Percentiles rank a stretch among this genome's conserved stretches.
These are phyloP conservation scores for Puntigrus tetrazona DNA, from an alignment of 2,113 vertebrate species.

Conservation along the genomic window DNA sequence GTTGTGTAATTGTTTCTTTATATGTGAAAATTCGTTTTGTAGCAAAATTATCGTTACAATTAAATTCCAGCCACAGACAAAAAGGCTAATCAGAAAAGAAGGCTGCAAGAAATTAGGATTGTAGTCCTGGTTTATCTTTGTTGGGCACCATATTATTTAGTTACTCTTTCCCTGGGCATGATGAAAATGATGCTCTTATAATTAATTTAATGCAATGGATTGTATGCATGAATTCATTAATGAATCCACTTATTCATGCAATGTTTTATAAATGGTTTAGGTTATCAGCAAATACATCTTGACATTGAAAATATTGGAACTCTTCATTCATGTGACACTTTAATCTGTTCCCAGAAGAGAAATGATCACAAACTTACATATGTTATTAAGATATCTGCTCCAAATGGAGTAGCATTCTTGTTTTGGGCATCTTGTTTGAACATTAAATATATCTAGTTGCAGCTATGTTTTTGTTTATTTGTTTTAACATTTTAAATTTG, in stretches of 20 bases:
- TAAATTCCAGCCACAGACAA: no score
- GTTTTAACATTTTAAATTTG: background rate
- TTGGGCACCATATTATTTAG: slow-evolving; percentile 38
- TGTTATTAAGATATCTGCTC: no score
- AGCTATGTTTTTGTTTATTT: background rate
- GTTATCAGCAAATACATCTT: slow-evolving; percentile 39
- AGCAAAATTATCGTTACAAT: no score
- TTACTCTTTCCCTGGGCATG: background rate
- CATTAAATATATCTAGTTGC: background rate
- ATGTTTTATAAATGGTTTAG: slow-evolving; percentile 53
- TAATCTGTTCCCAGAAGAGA: slow-evolving; percentile 21
- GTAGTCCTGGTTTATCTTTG: no score
- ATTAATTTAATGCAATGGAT: slow-evolving; percentile 31
- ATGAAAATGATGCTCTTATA: background rate
- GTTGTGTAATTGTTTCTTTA: slow-evolving; percentile 43
- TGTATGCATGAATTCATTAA: slow-evolving; percentile 22
- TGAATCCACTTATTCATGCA: slow-evolving; percentile 47
- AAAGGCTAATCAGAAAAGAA: no score
- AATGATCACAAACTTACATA: no score
- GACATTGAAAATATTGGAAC: slow-evolving; percentile 29
- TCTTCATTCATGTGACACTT: slow-evolving; percentile 3
- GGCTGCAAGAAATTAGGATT: no score
- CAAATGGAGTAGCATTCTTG: no score
- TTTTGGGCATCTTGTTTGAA: no score
- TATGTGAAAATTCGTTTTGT: no score